Evolutionary conservation across 2,797 vertebrate species (phyloP), one percentile per base, ranked within the genome.

Genomic region (Acanthurus lineatus): DNA sequence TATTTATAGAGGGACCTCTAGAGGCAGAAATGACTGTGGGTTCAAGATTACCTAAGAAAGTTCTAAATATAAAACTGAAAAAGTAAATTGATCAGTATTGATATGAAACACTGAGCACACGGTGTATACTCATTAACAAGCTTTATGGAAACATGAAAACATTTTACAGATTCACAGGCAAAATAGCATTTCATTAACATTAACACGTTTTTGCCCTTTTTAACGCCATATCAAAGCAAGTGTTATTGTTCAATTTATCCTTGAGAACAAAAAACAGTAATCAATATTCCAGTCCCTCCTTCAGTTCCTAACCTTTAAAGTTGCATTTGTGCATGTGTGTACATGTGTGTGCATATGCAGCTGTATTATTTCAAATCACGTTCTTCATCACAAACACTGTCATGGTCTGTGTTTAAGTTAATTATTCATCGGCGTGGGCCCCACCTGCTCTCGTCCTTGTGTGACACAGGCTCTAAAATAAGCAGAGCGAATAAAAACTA

Each of bases 391-490:
- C 71, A 72, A 73, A 84, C 76, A 62, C 78, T 73, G 45, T 25
- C 35, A 20, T 28, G 2, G 2, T 40, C 73, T 72, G 0, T 70
- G 73, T 77, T 85, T 64, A 17, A 6, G 44, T 64, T 62, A 86
- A 81, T 82, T 76, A 83, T 90, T 87, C 81, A 81, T 63, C 9
- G 20, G 59, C 32, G 25, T 32, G 44, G 71, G 42, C 63, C 59
- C 62, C 85, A 64, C 88, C 77, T 77, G 63, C 88, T 81, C 80
- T 81, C 83, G 83, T 89, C 89, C 82, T 88, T 72, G 76, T 58
- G 77, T 66, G 73, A 82, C 77, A 61, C 68, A 2, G 61, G 48
- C 77, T 71, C 68, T 67, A 25, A 76, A 86, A 90, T 68, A 83
- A 84, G 76, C 71, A 60, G 22, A n/a, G 3, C 40, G 72, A 90